Evolutionary conservation across 1,140 invertebrate species (phyloP).

Genomic region (Anastrepha obliqua): DNA sequence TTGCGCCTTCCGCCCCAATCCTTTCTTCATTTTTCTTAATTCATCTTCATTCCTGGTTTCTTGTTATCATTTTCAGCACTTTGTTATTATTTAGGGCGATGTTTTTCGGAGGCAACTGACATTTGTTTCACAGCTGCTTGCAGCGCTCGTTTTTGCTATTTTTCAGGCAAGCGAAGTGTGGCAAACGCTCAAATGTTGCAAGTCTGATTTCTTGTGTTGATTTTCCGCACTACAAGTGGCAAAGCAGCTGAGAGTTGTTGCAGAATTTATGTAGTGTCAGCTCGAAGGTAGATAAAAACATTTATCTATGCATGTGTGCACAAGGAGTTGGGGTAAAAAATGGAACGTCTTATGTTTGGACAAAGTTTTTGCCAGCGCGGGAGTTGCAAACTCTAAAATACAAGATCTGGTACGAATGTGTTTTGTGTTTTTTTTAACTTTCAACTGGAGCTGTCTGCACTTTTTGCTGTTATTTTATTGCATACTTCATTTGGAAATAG

Average conservation of each 20-base stretch:
- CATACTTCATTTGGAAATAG: no score
- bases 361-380: not conserved
- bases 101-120: not conserved
- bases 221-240: slow-evolving; percentile 44
- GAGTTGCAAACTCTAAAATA: not conserved
- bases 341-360: not conserved
- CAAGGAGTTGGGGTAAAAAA: not conserved
- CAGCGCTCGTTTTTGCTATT: not conserved
- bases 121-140: not conserved
- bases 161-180: not conserved
- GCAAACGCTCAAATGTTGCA: not conserved
- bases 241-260: slow-evolving; percentile 7
- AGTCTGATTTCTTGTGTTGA: slow-evolving; percentile 32
- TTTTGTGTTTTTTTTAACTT: not conserved
- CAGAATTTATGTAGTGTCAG: slow-evolving; percentile 34
- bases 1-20: not conserved
- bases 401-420: no score
- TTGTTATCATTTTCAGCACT: slow-evolving; percentile 12
- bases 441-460: not conserved
- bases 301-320: not conserved
- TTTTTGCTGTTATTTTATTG: no score
- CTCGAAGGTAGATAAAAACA: not conserved
- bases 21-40: not conserved
- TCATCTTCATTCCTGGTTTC: not conserved
- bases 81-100: slow-evolving; percentile 35